Percentiles rank a stretch among this genome's conserved stretches.
These are phyloP conservation scores for Drosophila paranaensis DNA, from an alignment of 2,888 invertebrate genomes.

Conservation along the genomic window DNA sequence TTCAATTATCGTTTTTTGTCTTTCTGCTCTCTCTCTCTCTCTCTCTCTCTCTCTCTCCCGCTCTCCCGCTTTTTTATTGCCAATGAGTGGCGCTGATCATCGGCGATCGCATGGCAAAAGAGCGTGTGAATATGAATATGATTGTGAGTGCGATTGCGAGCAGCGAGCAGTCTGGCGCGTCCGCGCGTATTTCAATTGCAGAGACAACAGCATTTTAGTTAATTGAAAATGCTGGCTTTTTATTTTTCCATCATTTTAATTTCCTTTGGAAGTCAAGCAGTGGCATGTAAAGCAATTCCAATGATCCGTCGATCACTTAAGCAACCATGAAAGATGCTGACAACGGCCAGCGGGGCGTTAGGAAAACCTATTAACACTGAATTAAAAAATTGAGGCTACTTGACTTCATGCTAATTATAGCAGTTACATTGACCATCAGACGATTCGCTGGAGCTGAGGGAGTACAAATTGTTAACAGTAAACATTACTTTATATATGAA, in stretches of 20 bases:
- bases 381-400: neutral
- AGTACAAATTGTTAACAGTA: neutral
- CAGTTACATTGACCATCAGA: neutral
- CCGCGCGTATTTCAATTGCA: conserved; percentile 55
- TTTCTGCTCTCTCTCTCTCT: neutral
- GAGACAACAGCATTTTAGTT: conserved; percentile 69
- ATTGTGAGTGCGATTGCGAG: conserved; percentile 18
- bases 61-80: conserved; percentile 26
- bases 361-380: neutral
- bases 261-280: conserved; percentile 50
- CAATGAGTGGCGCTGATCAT: conserved; percentile 56
- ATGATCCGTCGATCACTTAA: conserved; percentile 45
- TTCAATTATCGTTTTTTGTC: conserved; percentile 56
- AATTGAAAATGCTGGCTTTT: conserved; percentile 63
- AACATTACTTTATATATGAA: neutral
- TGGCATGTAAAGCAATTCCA: conserved; percentile 38
- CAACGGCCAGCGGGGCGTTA: conserved; percentile 8
- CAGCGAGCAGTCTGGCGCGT: neutral
- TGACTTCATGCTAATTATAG: neutral
- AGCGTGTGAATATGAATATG: conserved; percentile 74
- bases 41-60: neutral
- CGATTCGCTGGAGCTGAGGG: neutral
- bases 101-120: conserved; percentile 75
- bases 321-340: neutral
- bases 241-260: conserved; percentile 56